Conservation (phyloP, 1,140 invertebrate species). For the Vollenhovia emeryi region DNA sequence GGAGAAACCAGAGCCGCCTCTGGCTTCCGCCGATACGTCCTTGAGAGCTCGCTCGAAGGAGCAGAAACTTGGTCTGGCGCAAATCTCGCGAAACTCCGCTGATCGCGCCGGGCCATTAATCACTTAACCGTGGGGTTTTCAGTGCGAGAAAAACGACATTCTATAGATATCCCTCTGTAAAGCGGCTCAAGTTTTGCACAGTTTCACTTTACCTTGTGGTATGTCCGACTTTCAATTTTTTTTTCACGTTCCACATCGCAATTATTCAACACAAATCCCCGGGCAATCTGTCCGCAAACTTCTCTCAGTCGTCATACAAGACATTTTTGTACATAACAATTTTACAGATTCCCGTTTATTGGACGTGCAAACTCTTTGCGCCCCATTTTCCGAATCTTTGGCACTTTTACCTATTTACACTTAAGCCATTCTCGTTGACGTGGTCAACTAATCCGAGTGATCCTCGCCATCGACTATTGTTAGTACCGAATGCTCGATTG, state of each 20-base stretch:
- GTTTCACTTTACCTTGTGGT: background rate
- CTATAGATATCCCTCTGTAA: background rate
- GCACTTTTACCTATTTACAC: no score
- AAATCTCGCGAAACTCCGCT: slow-evolving; percentile 1
- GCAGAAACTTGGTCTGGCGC: background rate
- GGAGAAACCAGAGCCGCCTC: slow-evolving; percentile 29
- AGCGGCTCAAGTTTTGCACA: background rate
- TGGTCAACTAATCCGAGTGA: background rate
- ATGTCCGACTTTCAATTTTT: background rate
- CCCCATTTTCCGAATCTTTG: no score
- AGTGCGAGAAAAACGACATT: background rate
- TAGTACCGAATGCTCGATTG: slow-evolving; percentile 19
- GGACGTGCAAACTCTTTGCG: background rate
- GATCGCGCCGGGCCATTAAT: background rate
- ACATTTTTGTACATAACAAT: no score
- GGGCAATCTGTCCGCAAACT: background rate
- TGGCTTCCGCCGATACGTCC: slow-evolving; percentile 14
- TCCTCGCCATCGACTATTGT: background rate
- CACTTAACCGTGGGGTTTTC: background rate
- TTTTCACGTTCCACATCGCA: no score
- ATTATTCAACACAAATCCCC: background rate
- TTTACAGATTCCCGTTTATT: no score
- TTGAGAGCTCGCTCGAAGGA: slow-evolving; percentile 35
- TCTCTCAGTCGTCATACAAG: background rate
- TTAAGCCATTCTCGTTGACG: background rate